Conservation (phyloP, 2,888 invertebrate species). For the Agapostemon virescens region DNA sequence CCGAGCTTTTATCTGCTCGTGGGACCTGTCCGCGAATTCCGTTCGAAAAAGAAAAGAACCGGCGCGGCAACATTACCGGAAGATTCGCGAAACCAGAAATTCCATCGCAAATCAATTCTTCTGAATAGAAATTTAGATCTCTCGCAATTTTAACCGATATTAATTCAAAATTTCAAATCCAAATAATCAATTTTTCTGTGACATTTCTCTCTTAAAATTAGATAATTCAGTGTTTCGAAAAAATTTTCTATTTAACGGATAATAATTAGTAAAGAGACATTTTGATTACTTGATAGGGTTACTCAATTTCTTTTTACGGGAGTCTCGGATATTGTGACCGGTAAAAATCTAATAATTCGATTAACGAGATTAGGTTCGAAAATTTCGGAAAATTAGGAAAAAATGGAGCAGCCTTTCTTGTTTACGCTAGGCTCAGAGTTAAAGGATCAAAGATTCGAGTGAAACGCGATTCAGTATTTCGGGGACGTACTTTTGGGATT, state of each 20-base stretch:
- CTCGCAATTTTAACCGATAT: too few relatives aligned
- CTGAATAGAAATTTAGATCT: background rate
- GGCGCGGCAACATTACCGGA: background rate
- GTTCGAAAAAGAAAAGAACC: background rate
- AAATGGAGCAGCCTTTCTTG: background rate
- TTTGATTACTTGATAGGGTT: too few relatives aligned
- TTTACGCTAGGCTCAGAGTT: background rate
- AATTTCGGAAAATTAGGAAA: too few relatives aligned
- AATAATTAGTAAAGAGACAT: too few relatives aligned
- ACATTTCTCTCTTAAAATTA: background rate
- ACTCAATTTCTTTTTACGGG: too few relatives aligned
- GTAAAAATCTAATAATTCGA: too few relatives aligned
- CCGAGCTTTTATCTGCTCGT: conserved; percentile 7
- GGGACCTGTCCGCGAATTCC: background rate
- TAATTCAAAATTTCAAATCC: background rate
- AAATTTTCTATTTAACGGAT: background rate
- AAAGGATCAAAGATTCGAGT: background rate
- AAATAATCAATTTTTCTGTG: background rate
- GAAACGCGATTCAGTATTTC: background rate
- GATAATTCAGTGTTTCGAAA: background rate
- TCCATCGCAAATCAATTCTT: background rate
- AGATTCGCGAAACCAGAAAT: background rate
- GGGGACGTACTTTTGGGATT: background rate
- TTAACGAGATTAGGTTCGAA: too few relatives aligned
- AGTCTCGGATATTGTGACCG: too few relatives aligned